A percentile compares a stretch with the other conserved stretches of the same genome.
Evolutionary conservation across 1,140 invertebrate genomes (phyloP).

Genomic region (Acromyrmex echinatior): DNA sequence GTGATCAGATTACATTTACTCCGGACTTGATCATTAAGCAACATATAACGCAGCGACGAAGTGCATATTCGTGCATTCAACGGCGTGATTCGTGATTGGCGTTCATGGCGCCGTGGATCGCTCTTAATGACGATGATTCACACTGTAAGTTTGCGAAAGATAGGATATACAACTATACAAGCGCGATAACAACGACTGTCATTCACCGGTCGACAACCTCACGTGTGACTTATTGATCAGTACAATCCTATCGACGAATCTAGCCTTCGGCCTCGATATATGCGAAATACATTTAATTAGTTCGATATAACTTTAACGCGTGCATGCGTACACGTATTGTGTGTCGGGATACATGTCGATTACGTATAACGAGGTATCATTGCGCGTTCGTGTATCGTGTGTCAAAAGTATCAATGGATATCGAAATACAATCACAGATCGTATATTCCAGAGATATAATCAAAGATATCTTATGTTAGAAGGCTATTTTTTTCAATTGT

Average conservation of each 20-base stretch:
- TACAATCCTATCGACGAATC: neutral
- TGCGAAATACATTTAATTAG: slow-evolving; percentile 69
- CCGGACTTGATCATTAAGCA: slow-evolving; percentile 27
- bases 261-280: slow-evolving; percentile 13
- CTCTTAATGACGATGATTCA: slow-evolving; percentile 66
- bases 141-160: slow-evolving; percentile 23
- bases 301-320: slow-evolving; percentile 21
- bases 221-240: slow-evolving; percentile 45
- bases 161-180: slow-evolving; percentile 24
- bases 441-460: slow-evolving; percentile 35
- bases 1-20: neutral
- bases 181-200: slow-evolving; percentile 23
- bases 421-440: slow-evolving; percentile 72
- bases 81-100: slow-evolving; percentile 33
- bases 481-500: neutral
- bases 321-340: neutral
- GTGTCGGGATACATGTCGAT: neutral
- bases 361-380: slow-evolving; percentile 48
- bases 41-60: neutral
- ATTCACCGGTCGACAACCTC: slow-evolving; percentile 33
- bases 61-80: slow-evolving; percentile 7
- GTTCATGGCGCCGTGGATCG: slow-evolving; percentile 51
- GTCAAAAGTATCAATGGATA: slow-evolving; percentile 64
- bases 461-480: neutral
- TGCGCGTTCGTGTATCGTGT: slow-evolving; percentile 23